phyloP scores from a whole-genome alignment of 1,140 invertebrate species.

The Gryllus bimaculatus region DNA sequence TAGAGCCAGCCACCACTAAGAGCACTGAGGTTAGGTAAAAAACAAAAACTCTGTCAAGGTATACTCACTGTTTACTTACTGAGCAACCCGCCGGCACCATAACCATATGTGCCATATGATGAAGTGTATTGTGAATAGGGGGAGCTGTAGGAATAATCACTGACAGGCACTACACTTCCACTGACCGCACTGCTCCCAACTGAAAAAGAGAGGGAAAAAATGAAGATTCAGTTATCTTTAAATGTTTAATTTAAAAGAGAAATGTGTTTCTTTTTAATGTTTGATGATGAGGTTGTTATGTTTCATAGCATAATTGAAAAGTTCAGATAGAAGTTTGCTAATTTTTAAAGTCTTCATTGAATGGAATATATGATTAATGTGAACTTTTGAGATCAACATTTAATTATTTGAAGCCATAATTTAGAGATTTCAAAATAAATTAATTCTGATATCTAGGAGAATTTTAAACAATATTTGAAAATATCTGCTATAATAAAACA shows the following conservation, averaged over 20 bases:
- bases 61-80: constrained; percentile 73
- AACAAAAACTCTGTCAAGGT: constrained; percentile 21
- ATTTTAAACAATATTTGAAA: too few relatives aligned
- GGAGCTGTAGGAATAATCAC: constrained; percentile 62
- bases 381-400: too few relatives aligned
- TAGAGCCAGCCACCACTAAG: constrained; percentile 8
- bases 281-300: too few relatives aligned
- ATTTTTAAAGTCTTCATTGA: too few relatives aligned
- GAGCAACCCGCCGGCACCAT: constrained; percentile 63
- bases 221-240: background rate
- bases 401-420: too few relatives aligned
- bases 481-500: too few relatives aligned
- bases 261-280: too few relatives aligned
- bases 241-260: background rate
- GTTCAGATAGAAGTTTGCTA: too few relatives aligned
- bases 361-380: too few relatives aligned
- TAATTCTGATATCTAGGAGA: too few relatives aligned
- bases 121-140: constrained; percentile 64
- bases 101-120: constrained; percentile 61
- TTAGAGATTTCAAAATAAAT: too few relatives aligned
- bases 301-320: too few relatives aligned
- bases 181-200: constrained; percentile 42
- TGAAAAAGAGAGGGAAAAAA: constrained; percentile 25
- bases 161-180: constrained; percentile 40
- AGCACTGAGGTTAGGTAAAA: constrained; percentile 7